Evolutionary conservation across 2,888 invertebrate genomes (phyloP).

Genomic region (Ennomos fuscantarius): DNA sequence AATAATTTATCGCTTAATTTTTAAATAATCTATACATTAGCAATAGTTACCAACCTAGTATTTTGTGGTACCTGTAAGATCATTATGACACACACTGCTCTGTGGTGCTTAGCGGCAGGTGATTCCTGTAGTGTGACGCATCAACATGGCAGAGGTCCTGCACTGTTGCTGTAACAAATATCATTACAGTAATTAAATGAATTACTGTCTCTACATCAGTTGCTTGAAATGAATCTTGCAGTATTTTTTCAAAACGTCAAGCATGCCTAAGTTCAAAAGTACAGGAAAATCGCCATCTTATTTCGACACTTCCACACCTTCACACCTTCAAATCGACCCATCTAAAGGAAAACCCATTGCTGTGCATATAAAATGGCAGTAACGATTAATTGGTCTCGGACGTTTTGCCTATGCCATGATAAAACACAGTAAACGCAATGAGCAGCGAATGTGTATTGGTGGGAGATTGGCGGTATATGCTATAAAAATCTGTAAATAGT

Average conservation of each 20-base stretch:
- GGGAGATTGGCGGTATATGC: constrained; percentile 17
- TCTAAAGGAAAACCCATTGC: constrained; percentile 9
- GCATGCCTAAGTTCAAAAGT: too few species aligned
- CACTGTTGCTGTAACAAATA: constrained; percentile 23
- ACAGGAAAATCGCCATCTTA: too few species aligned
- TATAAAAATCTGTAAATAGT: constrained; percentile 34
- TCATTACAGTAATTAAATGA: neutral
- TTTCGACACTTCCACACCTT: neutral
- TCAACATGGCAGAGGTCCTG: constrained; percentile 27
- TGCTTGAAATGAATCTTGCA: too few species aligned
- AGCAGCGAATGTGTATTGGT: too few species aligned
- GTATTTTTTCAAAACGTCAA: too few species aligned
- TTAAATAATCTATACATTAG: too few species aligned
- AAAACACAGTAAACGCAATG: constrained; percentile 12
- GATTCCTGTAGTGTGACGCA: constrained; percentile 48
- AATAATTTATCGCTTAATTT: too few species aligned
- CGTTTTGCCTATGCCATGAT: constrained; percentile 10
- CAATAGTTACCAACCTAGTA: neutral
- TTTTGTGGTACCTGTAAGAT: constrained; percentile 20
- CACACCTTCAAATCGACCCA: too few species aligned
- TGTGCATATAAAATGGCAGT: neutral
- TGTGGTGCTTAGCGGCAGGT: constrained; percentile 42
- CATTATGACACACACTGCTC: constrained; percentile 50
- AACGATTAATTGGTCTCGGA: neutral
- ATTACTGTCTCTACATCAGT: too few species aligned